Conservation (phyloP, 2,888 invertebrate genomes). For the Parnassius mnemosyne region DNA sequence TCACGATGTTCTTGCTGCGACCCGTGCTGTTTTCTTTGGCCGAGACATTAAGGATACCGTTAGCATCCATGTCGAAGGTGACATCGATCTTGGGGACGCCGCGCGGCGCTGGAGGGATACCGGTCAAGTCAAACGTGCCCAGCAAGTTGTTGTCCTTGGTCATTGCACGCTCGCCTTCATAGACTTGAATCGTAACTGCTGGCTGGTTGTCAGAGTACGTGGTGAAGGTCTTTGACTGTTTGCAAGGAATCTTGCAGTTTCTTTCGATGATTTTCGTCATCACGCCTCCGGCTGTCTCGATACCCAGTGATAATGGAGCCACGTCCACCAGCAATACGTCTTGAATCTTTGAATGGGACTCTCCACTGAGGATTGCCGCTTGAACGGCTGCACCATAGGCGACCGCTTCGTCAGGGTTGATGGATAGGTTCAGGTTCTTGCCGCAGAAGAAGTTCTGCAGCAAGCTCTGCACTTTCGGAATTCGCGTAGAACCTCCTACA, state of each 20-base stretch:
- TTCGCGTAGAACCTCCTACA: slow-evolving; percentile 90
- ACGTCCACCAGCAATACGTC: slow-evolving; percentile 82
- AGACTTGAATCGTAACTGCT: slow-evolving; percentile 86
- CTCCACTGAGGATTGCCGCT: slow-evolving; percentile 86
- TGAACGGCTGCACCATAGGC: slow-evolving; percentile 89
- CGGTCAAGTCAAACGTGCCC: slow-evolving; percentile 83
- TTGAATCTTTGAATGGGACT: slow-evolving; percentile 88
- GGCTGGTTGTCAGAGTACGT: slow-evolving; percentile 83
- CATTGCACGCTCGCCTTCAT: slow-evolving; percentile 90
- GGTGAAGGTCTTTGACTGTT: slow-evolving; percentile 7
- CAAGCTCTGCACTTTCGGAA: slow-evolving; percentile 88
- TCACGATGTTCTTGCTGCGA: slow-evolving; percentile 87
- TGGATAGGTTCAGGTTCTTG: slow-evolving; percentile 85
- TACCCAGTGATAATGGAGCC: slow-evolving; percentile 84
- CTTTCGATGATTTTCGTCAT: slow-evolving; percentile 88
- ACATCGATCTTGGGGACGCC: slow-evolving; percentile 85
- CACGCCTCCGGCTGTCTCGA: slow-evolving; percentile 89
- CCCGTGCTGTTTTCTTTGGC: slow-evolving; percentile 86
- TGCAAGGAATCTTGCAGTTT: slow-evolving; percentile 85
- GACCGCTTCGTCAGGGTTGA: slow-evolving; percentile 91
- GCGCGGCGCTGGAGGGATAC: slow-evolving; percentile 86
- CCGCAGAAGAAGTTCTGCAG: slow-evolving; percentile 88
- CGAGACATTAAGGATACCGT: slow-evolving; percentile 90
- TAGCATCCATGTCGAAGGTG: slow-evolving; percentile 88
- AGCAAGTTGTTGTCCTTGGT: slow-evolving; percentile 86